Evolutionary conservation across 30 jellyfish, hydroid and myxozoan species (phyloP).

Genomic region (Mastigias papua): DNA sequence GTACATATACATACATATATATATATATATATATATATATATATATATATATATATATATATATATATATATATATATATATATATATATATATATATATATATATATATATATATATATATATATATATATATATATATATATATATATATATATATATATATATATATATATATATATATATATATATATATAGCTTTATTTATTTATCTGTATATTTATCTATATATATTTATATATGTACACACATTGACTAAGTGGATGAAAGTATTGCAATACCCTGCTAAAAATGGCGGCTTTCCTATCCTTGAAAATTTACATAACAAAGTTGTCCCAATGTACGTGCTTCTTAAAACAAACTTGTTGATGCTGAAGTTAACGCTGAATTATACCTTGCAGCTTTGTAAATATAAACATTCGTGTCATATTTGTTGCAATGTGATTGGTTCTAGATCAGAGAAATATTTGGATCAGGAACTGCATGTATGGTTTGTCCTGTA

Average conservation of each 20-base stretch:
- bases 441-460: conserved; percentile 87
- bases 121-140: neutral
- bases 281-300: no score
- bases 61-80: conserved; percentile 41
- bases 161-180: conserved; percentile 3
- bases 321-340: no score
- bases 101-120: conserved; percentile 2
- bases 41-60: conserved; percentile 18
- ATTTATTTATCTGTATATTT: neutral
- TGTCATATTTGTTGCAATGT: no score
- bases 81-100: conserved; percentile 41
- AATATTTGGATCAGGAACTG: conserved; percentile 98
- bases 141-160: neutral
- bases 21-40: conserved; percentile 13
- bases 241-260: no score
- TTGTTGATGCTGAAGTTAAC: no score
- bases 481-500: conserved; percentile 95
- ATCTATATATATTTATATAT: no score
- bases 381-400: no score
- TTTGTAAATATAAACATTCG: no score
- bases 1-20: conserved; percentile 6
- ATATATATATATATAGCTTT: neutral
- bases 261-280: no score
- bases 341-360: no score
- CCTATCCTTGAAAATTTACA: no score